Base-by-base conservation (phyloP, 2,888 invertebrate genomes). In the Polyploca ridens region DNA sequence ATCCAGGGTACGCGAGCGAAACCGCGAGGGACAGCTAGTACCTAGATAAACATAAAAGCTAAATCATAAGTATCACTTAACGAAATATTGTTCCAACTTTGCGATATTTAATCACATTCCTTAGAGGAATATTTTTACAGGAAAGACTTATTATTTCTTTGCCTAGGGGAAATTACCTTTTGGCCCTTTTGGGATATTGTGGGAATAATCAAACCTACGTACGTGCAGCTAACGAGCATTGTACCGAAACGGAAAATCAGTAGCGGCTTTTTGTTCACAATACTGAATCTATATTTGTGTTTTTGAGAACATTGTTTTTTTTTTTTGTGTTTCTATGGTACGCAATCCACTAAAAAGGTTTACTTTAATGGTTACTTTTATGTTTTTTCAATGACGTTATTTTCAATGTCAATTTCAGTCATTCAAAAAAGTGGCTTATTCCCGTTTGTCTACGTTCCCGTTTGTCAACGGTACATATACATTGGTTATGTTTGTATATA, bases 121-220 rank as follows among this genome's bases (percentile, higher is more conserved):
- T 72, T 72, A 66, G 62, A 71, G 71, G 76, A 81, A 78, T 75
- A 65, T 79, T 76, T 79, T 79, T 66, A 69, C 75, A 60, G 41
- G 13, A 41, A 78, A 75, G 71, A 78, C 76, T 81, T 82, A 82
- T 84, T 85, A 83, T 85, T 83, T 77, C 66, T 70, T 69, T 74
- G 74, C 83, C 83, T 81, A 69, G 62, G 84, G 86, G 83, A 85
- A 84, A 84, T 86, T 81, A 74, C 74, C 69, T 76, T 76, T 71
- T 68, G 69, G 73, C 64, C 73, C 74, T 74, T 72, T 71, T 72
- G 77, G 77, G 75, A 76, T 75, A 66, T 72, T 71, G 74, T 70
- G 71, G 72, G 63, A 62, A 71, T 71, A 71, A 71, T 71, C 69
- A 69, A 27, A 73, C 69, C 65, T 63, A 67, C 63, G 71, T 19